Conservation (phyloP, 2,888 invertebrate species). For the Athetis lepigone region DNA sequence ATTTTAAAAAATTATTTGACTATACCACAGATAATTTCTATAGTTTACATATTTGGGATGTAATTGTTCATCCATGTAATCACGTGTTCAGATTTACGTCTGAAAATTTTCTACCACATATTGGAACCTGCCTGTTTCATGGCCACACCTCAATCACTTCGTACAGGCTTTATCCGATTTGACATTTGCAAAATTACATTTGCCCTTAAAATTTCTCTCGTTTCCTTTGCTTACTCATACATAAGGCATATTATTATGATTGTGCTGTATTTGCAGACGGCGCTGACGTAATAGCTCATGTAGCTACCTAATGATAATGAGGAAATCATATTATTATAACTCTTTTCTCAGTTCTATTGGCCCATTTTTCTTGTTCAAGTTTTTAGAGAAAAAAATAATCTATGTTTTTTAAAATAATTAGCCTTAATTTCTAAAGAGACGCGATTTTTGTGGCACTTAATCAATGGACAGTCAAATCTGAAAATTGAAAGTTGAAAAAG, state of each 20-base stretch:
- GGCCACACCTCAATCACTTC: conserved; percentile 56
- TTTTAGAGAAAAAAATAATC: too few relatives aligned
- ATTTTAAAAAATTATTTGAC: too few relatives aligned
- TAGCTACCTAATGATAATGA: not conserved
- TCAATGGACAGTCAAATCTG: too few relatives aligned
- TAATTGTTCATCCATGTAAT: too few relatives aligned
- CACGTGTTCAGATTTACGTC: too few relatives aligned
- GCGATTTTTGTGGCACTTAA: too few relatives aligned
- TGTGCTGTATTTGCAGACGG: conserved; percentile 18
- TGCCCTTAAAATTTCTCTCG: conserved; percentile 48
- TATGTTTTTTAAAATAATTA: too few relatives aligned
- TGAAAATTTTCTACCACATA: not conserved
- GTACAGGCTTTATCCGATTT: conserved; percentile 60
- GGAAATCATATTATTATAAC: conserved; percentile 3
- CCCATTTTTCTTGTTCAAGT: not conserved
- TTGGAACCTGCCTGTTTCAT: conserved; percentile 4
- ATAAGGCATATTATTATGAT: conserved; percentile 27
- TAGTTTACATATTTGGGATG: too few relatives aligned
- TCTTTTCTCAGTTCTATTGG: not conserved
- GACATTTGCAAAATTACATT: conserved; percentile 62
- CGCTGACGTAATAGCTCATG: conserved; percentile 4
- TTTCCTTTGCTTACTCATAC: conserved; percentile 22
- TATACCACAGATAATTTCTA: too few relatives aligned
- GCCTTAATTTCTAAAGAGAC: too few relatives aligned
- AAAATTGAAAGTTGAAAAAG: too few relatives aligned